Base-by-base conservation (phyloP, 2,888 invertebrate species). In the Adelognathus sp. region DNA sequence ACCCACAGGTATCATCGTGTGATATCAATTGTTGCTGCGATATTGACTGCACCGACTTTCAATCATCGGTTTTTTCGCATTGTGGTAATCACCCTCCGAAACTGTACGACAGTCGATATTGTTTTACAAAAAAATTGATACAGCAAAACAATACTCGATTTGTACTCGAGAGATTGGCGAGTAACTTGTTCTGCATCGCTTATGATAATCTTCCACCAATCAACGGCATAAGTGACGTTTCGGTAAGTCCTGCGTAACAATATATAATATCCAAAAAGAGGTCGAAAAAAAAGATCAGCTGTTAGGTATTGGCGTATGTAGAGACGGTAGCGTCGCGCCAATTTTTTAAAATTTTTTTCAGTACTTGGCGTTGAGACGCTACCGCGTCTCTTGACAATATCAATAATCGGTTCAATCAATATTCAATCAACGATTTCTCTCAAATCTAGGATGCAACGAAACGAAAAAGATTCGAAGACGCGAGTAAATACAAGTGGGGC, bases 1-100 rank as follows among this genome's bases (percentile, higher is more conserved):
- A 36, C n/a, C 2, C 16, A 4, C 21, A 79, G 71, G 77, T 77
- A 61, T 92, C 92, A 83, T 92, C 92, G 39, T 97, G 97, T 91
- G 96, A 97, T 91, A 93, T 96, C 66, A 96, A 96, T 89, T 97
- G 97, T 88, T 97, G 97, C 88, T 97, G 97, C 90, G 97, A 97
- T 90, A 87, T 86, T 56, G 96, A 97, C 84, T 97, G 97, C 87
- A 92, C 93, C 7, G 90, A 92, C 27, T 91, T 92, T 64, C 95
- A 96, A 84, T 92, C 92, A 74, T 87, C 91, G 73, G 92, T 94
- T 1, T 96, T 97, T 90, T 92, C 93, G 16, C 88, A 92, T 75
- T 97, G 97, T 88, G 86, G 89, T 61, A 90, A 91, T 71, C 86
- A 88, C 66, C 84, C 89, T n/a, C 82, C 85, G 33, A 88, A 88